phyloP scores from a whole-genome alignment of 2,888 invertebrate species.

The Troides oblongomaculatus region DNA sequence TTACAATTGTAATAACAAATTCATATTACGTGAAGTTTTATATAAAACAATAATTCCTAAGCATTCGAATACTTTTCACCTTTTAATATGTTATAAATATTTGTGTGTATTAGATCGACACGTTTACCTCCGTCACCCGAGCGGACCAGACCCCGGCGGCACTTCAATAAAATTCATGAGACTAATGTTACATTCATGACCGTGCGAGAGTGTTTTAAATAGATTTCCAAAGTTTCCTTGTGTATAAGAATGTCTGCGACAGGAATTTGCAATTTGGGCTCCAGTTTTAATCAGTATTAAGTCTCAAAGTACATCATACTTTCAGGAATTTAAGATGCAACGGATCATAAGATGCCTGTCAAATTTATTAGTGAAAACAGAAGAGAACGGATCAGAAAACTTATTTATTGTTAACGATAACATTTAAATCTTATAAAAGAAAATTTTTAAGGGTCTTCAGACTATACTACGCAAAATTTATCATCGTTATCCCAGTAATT shows the following conservation, averaged over 20 bases:
- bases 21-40: neutral
- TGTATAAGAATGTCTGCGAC: neutral
- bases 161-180: slow-evolving; percentile 10
- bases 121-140: neutral
- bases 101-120: neutral
- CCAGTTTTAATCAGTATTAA: neutral
- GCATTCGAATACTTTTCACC: neutral
- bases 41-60: neutral
- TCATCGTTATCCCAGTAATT: too few species aligned
- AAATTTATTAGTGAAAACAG: too few species aligned
- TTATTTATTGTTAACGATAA: too few species aligned
- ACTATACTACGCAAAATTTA: too few species aligned
- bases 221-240: neutral
- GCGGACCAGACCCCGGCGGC: neutral
- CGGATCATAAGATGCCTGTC: too few species aligned
- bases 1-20: neutral
- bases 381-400: too few species aligned
- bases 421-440: too few species aligned
- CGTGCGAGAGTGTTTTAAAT: neutral
- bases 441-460: too few species aligned
- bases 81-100: neutral
- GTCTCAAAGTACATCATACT: too few species aligned
- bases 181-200: slow-evolving; percentile 12
- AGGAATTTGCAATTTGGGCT: neutral
- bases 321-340: too few species aligned